phyloP scores from a whole-genome alignment of 37 sponge, comb jelly and placozoan genomes.

The Mnemiopsis leidyi region DNA sequence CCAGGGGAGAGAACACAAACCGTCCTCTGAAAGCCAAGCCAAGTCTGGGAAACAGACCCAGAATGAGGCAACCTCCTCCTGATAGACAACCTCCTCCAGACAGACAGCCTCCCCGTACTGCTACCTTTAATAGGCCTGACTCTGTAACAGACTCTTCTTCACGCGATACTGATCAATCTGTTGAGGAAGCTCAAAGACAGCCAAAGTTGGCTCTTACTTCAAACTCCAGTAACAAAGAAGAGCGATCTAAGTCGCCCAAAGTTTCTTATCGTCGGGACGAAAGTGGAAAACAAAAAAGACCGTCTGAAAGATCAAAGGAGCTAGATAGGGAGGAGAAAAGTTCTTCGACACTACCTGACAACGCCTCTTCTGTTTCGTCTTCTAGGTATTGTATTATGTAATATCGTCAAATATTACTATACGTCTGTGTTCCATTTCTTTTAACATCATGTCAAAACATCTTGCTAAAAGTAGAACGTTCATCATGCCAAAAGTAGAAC shows the following conservation, averaged over 20 bases:
- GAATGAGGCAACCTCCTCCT: not conserved
- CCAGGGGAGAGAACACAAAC: not conserved
- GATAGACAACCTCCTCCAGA: not conserved
- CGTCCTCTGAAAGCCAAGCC: not conserved
- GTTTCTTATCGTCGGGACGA: not conserved
- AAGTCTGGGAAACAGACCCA: not conserved
- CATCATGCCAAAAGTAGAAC: too few species aligned
- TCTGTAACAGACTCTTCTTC: not conserved
- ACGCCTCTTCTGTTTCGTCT: not conserved
- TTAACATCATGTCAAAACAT: too few species aligned
- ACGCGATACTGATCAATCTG: not conserved
- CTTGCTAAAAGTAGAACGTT: too few species aligned
- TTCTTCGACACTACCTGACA: not conserved
- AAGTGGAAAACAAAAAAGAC: not conserved
- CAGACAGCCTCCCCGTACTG: not conserved
- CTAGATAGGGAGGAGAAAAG: not conserved
- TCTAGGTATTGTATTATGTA: too few species aligned
- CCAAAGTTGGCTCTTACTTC: too few species aligned
- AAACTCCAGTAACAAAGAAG: not conserved
- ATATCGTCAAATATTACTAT: too few species aligned
- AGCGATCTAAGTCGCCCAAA: not conserved
- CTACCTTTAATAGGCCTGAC: too few species aligned
- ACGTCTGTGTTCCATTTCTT: too few species aligned
- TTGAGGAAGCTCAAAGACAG: not conserved
- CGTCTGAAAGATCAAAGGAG: not conserved